Evolutionary conservation across 2,113 vertebrate genomes (phyloP).

Genomic region (Agapornis roseicollis): DNA sequence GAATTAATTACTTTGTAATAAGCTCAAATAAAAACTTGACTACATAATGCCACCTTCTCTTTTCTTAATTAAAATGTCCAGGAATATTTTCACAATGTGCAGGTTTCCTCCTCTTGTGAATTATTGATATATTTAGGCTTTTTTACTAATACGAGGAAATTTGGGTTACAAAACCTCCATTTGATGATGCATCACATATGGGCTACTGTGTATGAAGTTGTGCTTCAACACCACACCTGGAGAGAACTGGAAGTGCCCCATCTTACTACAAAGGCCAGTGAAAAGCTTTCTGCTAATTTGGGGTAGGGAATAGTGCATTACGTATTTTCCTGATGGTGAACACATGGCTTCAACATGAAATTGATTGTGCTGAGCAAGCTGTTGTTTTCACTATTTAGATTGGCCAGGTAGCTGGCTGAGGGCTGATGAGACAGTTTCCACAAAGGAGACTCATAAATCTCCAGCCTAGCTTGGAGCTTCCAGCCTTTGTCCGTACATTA

Average conservation of each 20-base stretch:
- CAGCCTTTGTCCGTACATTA: neutral
- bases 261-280: neutral
- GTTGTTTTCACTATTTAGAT: neutral
- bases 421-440: constrained; percentile 8
- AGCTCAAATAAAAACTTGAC: constrained; percentile 29
- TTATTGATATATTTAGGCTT: neutral
- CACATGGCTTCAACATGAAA: neutral
- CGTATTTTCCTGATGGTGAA: neutral
- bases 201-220: neutral
- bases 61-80: constrained; percentile 29
- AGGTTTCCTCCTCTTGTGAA: neutral
- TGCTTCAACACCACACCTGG: neutral
- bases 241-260: neutral
- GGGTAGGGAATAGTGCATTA: neutral
- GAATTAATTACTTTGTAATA: constrained; percentile 62
- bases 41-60: neutral
- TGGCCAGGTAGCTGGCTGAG: neutral
- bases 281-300: neutral
- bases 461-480: neutral
- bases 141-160: neutral
- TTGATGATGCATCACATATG: neutral
- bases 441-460: neutral
- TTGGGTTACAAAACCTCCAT: neutral
- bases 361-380: neutral
- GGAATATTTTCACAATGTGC: neutral